Evolutionary conservation across 2,797 vertebrate species (phyloP).

Genomic region (Tragelaphus oryx): DNA sequence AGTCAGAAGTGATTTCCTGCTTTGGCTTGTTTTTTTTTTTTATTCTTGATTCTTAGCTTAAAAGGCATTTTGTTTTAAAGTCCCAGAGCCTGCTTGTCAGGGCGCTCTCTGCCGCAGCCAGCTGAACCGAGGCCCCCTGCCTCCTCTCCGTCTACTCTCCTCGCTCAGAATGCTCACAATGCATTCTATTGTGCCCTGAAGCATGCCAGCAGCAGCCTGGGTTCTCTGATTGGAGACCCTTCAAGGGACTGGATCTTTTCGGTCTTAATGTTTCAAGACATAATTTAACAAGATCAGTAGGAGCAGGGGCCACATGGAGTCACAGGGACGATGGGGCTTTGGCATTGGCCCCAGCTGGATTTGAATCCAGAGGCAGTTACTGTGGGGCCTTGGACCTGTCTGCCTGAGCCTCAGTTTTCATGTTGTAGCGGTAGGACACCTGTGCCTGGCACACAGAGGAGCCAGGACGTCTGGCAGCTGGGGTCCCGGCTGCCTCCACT

Average conservation of each 20-base stretch:
- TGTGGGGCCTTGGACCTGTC: background rate
- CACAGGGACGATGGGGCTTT: background rate
- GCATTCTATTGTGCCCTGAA: background rate
- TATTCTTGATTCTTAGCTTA: background rate
- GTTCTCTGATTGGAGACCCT: background rate
- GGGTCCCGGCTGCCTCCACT: background rate
- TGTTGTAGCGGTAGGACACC: background rate
- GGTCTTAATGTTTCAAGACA: background rate
- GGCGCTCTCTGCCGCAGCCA: background rate
- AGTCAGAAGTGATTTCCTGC: background rate
- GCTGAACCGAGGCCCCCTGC: background rate
- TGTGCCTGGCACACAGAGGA: background rate
- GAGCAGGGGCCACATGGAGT: background rate
- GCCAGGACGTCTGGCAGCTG: background rate
- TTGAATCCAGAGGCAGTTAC: background rate
- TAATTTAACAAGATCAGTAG: background rate
- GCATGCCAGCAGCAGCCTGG: background rate
- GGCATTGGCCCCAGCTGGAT: background rate
- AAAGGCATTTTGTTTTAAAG: background rate
- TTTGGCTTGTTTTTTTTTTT: background rate
- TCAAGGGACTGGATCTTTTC: background rate
- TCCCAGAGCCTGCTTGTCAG: background rate
- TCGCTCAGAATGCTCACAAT: background rate
- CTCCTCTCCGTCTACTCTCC: background rate
- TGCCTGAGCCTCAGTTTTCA: background rate